Percentiles rank a stretch among this genome's conserved stretches.
phyloP scores from a whole-genome alignment of 1,140 invertebrate species.

The Drosophila chauvacae region DNA sequence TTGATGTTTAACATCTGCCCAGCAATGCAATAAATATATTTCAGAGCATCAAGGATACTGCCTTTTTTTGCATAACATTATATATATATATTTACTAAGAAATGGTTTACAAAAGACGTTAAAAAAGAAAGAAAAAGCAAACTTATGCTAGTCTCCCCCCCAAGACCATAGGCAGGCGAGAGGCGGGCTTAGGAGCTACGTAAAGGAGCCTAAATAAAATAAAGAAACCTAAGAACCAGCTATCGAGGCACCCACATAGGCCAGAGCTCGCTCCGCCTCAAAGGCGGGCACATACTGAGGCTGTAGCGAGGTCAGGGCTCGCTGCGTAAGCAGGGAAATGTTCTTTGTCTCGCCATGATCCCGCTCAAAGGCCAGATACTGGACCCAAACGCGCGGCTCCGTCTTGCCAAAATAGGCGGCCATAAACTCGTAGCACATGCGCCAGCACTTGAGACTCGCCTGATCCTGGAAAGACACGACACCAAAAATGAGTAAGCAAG shows the following conservation, averaged over 20 bases:
- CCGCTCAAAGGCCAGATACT: conserved; percentile 77
- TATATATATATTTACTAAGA: conserved; percentile 1
- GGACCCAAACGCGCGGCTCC: conserved; percentile 70
- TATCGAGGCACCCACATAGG: conserved; percentile 53
- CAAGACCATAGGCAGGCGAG: conserved; percentile 2
- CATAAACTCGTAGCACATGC: conserved; percentile 76
- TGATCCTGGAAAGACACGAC: conserved; percentile 28
- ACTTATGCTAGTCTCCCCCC: background rate
- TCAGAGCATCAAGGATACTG: background rate
- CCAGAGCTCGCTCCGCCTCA: conserved; percentile 60
- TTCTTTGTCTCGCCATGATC: conserved; percentile 73
- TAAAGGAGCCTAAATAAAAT: conserved; percentile 7
- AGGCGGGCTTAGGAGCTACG: conserved; percentile 23
- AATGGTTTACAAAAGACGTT: conserved; percentile 7
- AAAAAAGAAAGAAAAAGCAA: background rate
- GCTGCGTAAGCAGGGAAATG: conserved; percentile 53
- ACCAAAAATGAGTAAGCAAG: background rate
- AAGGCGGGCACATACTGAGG: conserved; percentile 59
- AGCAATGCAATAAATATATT: background rate
- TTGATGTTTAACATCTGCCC: background rate
- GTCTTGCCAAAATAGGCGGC: conserved; percentile 69
- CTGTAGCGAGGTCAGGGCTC: conserved; percentile 64
- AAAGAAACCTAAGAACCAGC: conserved; percentile 7
- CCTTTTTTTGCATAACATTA: background rate
- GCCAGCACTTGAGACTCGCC: conserved; percentile 54